These are phyloP conservation scores for Drosophila meridionalis DNA, from an alignment of 2,888 invertebrate species.

Conservation along the genomic window DNA sequence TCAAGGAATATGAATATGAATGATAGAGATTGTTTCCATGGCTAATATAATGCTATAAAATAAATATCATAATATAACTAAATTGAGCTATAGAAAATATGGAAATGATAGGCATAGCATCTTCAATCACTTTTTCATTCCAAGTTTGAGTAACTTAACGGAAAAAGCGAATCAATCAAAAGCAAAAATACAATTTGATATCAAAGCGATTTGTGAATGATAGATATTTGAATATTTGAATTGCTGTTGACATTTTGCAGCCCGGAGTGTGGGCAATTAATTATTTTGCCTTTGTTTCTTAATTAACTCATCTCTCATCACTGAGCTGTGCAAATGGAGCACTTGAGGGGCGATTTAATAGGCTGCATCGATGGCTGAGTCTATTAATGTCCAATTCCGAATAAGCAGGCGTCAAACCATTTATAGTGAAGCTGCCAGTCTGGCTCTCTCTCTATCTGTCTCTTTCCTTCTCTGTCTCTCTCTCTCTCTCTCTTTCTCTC, in stretches of 20 bases:
- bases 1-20: too few species aligned
- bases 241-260: conserved; percentile 3
- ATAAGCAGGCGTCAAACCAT: conserved; percentile 24
- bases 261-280: conserved; percentile 7
- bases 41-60: background rate
- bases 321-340: background rate
- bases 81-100: background rate
- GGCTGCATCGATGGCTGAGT: conserved; percentile 50
- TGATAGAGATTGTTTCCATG: background rate
- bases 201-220: conserved; percentile 10
- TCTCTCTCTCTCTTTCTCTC: background rate
- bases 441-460: background rate
- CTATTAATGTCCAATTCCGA: conserved; percentile 31
- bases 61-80: background rate
- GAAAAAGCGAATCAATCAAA: conserved; percentile 7
- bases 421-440: background rate
- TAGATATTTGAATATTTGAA: conserved; percentile 7
- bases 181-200: background rate
- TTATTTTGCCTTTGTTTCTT: conserved; percentile 37
- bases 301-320: conserved; percentile 38
- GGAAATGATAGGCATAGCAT: background rate
- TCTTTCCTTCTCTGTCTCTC: background rate
- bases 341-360: conserved; percentile 31
- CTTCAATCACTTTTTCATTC: background rate
- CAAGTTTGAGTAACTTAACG: background rate